phyloP scores from a whole-genome alignment of 2,888 invertebrate species.

The Ormyrus rosae region DNA sequence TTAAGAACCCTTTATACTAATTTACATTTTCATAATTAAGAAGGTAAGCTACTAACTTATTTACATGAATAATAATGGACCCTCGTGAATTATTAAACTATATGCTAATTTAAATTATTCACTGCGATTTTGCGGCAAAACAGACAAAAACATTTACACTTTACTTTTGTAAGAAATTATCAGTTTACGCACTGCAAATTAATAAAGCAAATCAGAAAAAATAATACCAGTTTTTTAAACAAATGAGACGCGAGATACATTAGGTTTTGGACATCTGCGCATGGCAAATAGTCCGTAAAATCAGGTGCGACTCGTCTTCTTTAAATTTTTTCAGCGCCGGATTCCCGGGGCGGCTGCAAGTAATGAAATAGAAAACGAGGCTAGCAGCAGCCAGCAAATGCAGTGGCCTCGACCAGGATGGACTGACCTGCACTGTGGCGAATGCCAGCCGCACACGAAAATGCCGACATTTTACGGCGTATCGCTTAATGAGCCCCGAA shows the following conservation, averaged over 20 bases:
- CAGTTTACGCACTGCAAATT: not conserved
- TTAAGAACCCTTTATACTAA: not conserved
- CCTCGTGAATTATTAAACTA: slow-evolving; percentile 34
- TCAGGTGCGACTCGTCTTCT: not conserved
- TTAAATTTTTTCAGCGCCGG: not conserved
- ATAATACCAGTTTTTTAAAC: not conserved
- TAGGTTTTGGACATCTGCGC: too few species aligned
- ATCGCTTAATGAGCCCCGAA: slow-evolving; percentile 45
- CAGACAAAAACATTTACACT: slow-evolving; percentile 10
- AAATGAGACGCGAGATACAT: not conserved
- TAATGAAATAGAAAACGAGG: slow-evolving; percentile 48
- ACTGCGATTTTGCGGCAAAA: not conserved
- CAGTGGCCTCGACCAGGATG: not conserved
- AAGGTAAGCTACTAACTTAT: slow-evolving; percentile 13
- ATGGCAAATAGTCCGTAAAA: slow-evolving; percentile 1
- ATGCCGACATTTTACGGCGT: slow-evolving; percentile 30
- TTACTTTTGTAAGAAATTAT: slow-evolving; percentile 24
- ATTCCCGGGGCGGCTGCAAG: not conserved
- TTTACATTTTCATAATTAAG: slow-evolving; percentile 20
- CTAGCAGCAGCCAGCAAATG: not conserved
- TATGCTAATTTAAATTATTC: slow-evolving; percentile 17
- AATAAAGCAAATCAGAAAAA: not conserved
- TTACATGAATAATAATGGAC: slow-evolving; percentile 32
- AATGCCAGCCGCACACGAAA: not conserved
- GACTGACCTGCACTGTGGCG: not conserved